Base-by-base conservation (phyloP, 2,888 invertebrate genomes). In the Icerya purchasi region DNA sequence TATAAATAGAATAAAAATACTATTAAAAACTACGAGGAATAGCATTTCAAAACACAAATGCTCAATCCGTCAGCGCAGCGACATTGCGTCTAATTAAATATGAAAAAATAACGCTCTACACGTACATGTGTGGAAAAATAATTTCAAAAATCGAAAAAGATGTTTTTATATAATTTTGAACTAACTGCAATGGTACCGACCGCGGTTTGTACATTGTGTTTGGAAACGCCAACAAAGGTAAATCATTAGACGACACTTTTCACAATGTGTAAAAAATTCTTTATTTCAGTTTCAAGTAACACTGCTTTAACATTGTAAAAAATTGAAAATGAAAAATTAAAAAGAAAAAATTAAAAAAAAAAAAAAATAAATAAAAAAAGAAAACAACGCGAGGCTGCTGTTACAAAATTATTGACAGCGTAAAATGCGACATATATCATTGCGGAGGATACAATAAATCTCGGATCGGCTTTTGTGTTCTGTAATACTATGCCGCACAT, bases 61-160 rank as follows among this genome's bases (percentile, higher is more conserved):
- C 64, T 62, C 63, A 63, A 64, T 64, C 64, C 64, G 61, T 63
- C 56, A 62, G 62, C 63, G 62, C 56, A 62, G 62, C 63, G 62
- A 64, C 64, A 64, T 63, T 64, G 64, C 63, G 62, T 63, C 52
- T 62, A 52, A 50, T 50, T 22, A 58, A 51, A 57, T 1, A n/a
- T 5, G 21, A 5, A 2, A 22, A 3, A 53, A 22, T 19, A 22
- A 22, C 53, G 18, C n/a, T 22, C 22, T 23, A 3, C 2, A 22
- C 53, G 8, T 14, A 49, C 14, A 14, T 14, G 10, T 49, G 8
- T 49, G 14, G 8, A 14, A 14, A 49, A 49, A 49, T 14, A 49
- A 14, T 49, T 49, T 14, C 49, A 10, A 49, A 49, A 14, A 3
- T 23, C 8, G 20, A 25, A 54, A 25, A 24, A n/a, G 21, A 22